Base-by-base conservation (phyloP, 1,140 invertebrate genomes). In the Melitaea cinxia region DNA sequence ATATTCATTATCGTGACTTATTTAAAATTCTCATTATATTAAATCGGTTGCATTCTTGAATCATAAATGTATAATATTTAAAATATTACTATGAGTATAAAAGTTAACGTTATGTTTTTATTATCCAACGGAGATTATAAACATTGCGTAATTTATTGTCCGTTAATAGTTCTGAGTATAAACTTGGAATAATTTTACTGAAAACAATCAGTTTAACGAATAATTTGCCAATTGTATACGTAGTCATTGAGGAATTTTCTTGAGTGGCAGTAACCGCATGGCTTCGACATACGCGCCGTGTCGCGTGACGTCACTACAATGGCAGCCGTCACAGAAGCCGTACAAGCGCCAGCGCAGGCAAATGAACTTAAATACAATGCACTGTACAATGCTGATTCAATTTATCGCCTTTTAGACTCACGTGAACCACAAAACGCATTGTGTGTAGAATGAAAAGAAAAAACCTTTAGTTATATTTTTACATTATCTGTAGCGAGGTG, bases 241-340 rank as follows among this genome's bases (percentile, higher is more conserved):
- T 9, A 42, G 45, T 45, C 10, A 28, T 17, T 37, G 15, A 17
- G 24, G 14, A 26, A 42, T 45, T 42, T 56, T 57, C 54, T 57
- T 56, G 15, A 26, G 17, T 14, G 37, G 24, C 54, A 17, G 30
- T 52, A 60, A 60, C 45, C 56, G 55, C 50, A 63, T 64, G 55
- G 66, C 66, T 68, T 69, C 69, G 28, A 68, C 61, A 63, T 50
- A 37, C 66, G 42, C 77, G 80, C 80, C 72, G 72, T 79, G 63
- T 69, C 72, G 66, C 65, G 61, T 88, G 85, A 89, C 85, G 87
- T 88, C 87, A 89, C 63, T 73, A 26, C 67, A 78, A 77, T 79
- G 79, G 80, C 87, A 83, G 77, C 75, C 84, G 66, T 78, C 78
- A 82, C 82, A 81, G 83, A 89, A 87, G 86, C 87, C 85, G 76